These are phyloP conservation scores for Ennomos fuscantarius DNA, from an alignment of 2,888 invertebrate species.

Conservation along the genomic window DNA sequence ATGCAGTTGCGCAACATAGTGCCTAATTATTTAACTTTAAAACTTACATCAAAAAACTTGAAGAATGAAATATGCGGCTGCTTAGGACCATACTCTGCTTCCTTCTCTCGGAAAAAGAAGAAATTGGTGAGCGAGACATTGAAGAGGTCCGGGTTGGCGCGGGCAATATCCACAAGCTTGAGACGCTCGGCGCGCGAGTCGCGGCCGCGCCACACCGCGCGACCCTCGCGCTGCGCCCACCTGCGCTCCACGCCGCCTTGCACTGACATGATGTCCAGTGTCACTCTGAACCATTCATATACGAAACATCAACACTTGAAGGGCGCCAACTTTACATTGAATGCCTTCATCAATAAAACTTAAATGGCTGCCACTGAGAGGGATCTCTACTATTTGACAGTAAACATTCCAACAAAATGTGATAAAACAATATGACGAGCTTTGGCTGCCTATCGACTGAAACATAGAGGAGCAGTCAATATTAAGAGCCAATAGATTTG, in stretches of 20 bases:
- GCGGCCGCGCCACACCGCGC: constrained; percentile 96
- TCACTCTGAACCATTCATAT: constrained; percentile 86
- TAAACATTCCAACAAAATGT: too few relatives aligned
- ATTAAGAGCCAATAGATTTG: too few relatives aligned
- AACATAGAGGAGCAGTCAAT: too few relatives aligned
- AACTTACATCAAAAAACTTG: constrained; percentile 95
- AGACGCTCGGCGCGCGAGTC: constrained; percentile 95
- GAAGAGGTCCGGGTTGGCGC: constrained; percentile 89
- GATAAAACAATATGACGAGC: too few relatives aligned
- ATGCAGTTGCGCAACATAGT: too few relatives aligned
- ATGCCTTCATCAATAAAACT: too few relatives aligned
- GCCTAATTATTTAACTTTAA: too few relatives aligned
- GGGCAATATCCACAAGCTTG: constrained; percentile 91
- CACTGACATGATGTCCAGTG: constrained; percentile 95
- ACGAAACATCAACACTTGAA: neutral
- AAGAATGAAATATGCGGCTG: constrained; percentile 94
- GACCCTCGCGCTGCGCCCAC: constrained; percentile 91
- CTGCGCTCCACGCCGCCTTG: constrained; percentile 89
- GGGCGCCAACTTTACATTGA: too few relatives aligned
- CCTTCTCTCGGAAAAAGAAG: constrained; percentile 96
- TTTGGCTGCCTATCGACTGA: too few relatives aligned
- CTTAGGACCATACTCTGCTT: constrained; percentile 94
- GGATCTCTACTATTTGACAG: too few relatives aligned
- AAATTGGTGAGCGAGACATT: constrained; percentile 98
- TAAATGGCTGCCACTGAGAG: neutral